These are phyloP conservation scores for Chiloscyllium plagiosum DNA, from an alignment of 2,113 vertebrate species.

Conservation along the genomic window DNA sequence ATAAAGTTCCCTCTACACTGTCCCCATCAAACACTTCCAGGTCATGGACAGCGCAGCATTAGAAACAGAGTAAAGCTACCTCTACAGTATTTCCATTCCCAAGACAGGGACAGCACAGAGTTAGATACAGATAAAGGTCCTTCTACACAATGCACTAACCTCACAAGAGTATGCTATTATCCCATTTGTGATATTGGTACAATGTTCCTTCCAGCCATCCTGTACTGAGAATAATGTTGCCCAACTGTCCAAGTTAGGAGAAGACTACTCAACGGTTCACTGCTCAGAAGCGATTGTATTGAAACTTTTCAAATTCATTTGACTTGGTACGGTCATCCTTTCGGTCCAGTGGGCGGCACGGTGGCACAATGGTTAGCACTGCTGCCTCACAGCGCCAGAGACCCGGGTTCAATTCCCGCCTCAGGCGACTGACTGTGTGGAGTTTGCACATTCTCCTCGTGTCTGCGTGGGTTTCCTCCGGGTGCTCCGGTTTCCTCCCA, in stretches of 20 bases:
- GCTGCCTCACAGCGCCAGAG: too few relatives aligned
- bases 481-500: too few relatives aligned
- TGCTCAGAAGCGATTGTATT: not conserved
- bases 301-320: not conserved
- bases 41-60: too few relatives aligned
- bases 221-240: not conserved
- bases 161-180: not conserved
- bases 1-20: too few relatives aligned
- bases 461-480: too few relatives aligned
- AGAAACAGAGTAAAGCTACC: too few relatives aligned
- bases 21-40: too few relatives aligned
- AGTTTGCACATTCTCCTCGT: too few relatives aligned
- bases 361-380: too few relatives aligned
- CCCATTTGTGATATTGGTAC: not conserved
- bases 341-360: too few relatives aligned
- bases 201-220: not conserved
- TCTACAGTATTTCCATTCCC: not conserved
- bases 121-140: not conserved
- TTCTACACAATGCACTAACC: not conserved
- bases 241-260: not conserved
- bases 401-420: too few relatives aligned
- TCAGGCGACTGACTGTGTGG: too few relatives aligned
- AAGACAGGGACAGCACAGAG: not conserved
- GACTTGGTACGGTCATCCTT: not conserved
- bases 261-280: not conserved